A percentile compares a stretch with the other conserved stretches of the same genome.
phyloP scores from a whole-genome alignment of 2,113 vertebrate genomes.

The Nestor notabilis region DNA sequence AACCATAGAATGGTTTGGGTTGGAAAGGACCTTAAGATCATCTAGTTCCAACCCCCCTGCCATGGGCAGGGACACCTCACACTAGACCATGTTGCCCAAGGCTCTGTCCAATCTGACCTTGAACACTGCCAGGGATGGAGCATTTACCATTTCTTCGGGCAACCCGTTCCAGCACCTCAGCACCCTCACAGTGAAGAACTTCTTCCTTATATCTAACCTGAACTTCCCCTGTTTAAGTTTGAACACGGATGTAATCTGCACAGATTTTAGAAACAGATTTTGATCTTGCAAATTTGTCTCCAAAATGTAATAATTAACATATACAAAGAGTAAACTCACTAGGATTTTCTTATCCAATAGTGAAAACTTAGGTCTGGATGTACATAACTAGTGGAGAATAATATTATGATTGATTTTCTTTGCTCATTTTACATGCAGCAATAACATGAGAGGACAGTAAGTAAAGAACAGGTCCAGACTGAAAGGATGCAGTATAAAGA shows the following conservation, averaged over 20 bases:
- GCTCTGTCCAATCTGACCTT: too few species aligned
- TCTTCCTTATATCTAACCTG: too few species aligned
- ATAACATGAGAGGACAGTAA: not conserved
- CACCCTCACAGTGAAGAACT: too few species aligned
- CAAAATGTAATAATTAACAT: not conserved
- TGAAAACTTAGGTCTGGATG: not conserved
- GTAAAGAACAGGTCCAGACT: not conserved
- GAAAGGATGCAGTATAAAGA: not conserved
- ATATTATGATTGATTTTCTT: not conserved
- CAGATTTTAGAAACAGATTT: not conserved
- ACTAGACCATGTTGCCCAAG: too few species aligned
- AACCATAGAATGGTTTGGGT: too few species aligned
- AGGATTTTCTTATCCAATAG: not conserved
- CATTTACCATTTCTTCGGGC: too few species aligned
- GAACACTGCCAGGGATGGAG: too few species aligned
- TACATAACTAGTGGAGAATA: not conserved
- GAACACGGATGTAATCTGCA: not conserved
- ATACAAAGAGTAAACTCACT: not conserved
- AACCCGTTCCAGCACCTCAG: too few species aligned
- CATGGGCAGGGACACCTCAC: too few species aligned
- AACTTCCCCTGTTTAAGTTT: too few species aligned
- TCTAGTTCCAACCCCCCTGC: too few species aligned
- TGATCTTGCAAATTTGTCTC: not conserved
- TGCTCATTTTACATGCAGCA: not conserved
- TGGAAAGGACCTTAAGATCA: too few species aligned